phyloP scores from a whole-genome alignment of 2,797 vertebrate species.

The Bucorvus abyssinicus region DNA sequence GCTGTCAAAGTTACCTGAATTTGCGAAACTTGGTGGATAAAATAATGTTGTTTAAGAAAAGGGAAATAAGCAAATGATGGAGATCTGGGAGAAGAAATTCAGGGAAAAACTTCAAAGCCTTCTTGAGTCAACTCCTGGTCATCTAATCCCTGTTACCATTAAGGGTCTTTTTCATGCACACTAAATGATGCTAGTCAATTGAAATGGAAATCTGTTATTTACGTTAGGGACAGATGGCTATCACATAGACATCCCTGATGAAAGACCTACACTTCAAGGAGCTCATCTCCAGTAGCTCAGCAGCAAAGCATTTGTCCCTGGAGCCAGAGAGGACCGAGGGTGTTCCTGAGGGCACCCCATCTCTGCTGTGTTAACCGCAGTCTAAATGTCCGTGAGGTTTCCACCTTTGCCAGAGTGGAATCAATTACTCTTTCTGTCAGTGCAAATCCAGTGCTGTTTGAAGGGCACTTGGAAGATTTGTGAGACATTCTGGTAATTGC shows the following conservation, averaged over 20 bases:
- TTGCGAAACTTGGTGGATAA: background rate
- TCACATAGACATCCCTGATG: background rate
- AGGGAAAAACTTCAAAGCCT: background rate
- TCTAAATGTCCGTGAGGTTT: background rate
- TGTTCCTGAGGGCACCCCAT: background rate
- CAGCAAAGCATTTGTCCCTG: background rate
- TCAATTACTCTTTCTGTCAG: background rate
- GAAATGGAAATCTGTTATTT: conserved; percentile 40
- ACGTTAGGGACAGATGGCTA: background rate
- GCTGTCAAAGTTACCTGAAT: background rate
- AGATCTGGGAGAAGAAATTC: background rate
- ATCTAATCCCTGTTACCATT: background rate
- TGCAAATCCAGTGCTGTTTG: background rate
- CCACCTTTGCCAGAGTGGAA: background rate
- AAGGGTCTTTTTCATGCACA: conserved; percentile 3
- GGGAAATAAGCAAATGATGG: background rate
- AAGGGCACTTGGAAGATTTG: background rate
- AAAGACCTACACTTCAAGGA: conserved; percentile 28
- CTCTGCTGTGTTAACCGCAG: background rate
- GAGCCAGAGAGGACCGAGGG: background rate
- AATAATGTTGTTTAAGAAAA: background rate
- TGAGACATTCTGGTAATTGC: conserved; percentile 5
- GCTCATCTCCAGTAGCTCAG: background rate
- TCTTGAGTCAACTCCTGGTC: background rate
- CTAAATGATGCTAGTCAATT: background rate